These are phyloP conservation scores for Gorsachius goisagi DNA, from an alignment of 2,113 vertebrate species.

Conservation along the genomic window DNA sequence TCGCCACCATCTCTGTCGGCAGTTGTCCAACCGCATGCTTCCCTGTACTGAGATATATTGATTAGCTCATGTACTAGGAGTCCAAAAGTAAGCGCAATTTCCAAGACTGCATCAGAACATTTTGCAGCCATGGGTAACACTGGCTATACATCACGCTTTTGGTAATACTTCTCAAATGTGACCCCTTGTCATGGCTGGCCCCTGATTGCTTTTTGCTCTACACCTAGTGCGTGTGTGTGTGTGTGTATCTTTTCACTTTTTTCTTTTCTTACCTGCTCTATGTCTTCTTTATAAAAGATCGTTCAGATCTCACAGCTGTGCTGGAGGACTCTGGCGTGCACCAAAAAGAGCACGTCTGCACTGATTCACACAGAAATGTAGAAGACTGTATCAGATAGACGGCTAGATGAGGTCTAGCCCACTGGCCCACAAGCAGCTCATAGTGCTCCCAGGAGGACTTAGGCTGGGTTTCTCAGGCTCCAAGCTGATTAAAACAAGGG, in stretches of 20 bases:
- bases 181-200: not conserved
- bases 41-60: not conserved
- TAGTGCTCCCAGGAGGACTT: slow-evolving; percentile 66
- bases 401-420: slow-evolving; percentile 65
- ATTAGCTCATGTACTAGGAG: not conserved
- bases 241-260: not conserved
- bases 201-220: not conserved
- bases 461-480: slow-evolving; percentile 73
- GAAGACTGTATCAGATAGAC: slow-evolving; percentile 73
- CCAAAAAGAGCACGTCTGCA: slow-evolving; percentile 55
- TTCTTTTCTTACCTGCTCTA: not conserved
- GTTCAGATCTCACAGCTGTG: slow-evolving; percentile 56
- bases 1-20: not conserved
- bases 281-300: not conserved
- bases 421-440: slow-evolving; percentile 60
- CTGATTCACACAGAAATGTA: slow-evolving; percentile 70
- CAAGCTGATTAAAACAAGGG: slow-evolving; percentile 74
- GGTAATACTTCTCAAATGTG: not conserved
- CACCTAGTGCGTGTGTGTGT: not conserved
- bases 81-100: not conserved
- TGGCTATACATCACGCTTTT: not conserved
- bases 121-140: not conserved
- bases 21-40: not conserved
- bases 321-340: slow-evolving; percentile 34
- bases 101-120: not conserved